These are phyloP conservation scores for Drosophila ananassae DNA, from an alignment of 1,140 invertebrate species.

Conservation along the genomic window DNA sequence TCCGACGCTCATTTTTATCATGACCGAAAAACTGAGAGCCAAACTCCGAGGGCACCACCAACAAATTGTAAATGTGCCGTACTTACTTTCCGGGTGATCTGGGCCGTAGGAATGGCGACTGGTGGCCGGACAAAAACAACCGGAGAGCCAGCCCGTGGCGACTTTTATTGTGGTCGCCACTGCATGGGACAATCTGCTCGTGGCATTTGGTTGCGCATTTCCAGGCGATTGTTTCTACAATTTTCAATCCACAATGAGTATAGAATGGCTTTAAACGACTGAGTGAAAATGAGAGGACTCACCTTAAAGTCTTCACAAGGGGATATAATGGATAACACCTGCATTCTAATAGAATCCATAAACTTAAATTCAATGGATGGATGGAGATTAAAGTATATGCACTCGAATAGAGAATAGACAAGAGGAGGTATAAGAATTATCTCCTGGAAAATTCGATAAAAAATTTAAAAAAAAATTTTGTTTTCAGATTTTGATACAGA, in stretches of 20 bases:
- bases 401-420: no score
- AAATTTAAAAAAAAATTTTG: no score
- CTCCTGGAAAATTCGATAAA: no score
- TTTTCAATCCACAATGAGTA: conserved; percentile 38
- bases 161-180: conserved; percentile 59
- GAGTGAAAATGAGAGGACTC: neutral
- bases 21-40: conserved; percentile 48
- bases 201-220: conserved; percentile 60
- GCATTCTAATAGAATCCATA: no score
- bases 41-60: conserved; percentile 24
- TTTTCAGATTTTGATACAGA: no score
- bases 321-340: no score
- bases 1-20: conserved; percentile 81
- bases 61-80: conserved; percentile 75
- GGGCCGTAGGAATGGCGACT: neutral
- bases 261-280: neutral
- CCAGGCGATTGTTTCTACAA: conserved; percentile 35
- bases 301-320: neutral
- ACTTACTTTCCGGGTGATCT: conserved; percentile 45
- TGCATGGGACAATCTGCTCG: conserved; percentile 47
- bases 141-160: conserved; percentile 33
- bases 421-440: no score
- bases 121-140: conserved; percentile 47
- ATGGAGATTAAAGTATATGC: no score
- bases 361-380: no score